Base-by-base conservation (phyloP, 1,140 invertebrate species). In the Hypothenemus hampei region DNA sequence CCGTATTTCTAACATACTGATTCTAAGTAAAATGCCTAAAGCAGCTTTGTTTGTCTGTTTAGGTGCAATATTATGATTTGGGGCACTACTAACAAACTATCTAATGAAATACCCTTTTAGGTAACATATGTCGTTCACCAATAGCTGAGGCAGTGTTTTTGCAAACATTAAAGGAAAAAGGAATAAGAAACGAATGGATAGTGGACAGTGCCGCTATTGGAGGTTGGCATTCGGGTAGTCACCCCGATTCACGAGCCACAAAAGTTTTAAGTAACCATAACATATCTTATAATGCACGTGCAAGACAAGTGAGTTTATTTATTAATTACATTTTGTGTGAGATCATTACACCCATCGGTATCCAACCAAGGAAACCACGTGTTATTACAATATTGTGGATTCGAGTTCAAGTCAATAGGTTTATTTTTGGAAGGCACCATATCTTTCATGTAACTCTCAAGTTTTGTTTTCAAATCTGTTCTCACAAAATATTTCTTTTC, bases 41-140 rank as follows among this genome's bases (percentile, higher is more conserved):
- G 75, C 67, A 63, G 75, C 75, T 16, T 62, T 79, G 22, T 78
- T 78, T 75, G 71, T 78, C 41, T 79, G 77, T 58, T 69, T 78
- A 64, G 40, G 40, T 43, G 11, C n/a, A n/a, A n/a, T n/a, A n/a
- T 8, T 3, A 15, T 37, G 36, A 10, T 31, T 31, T 31, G 10
- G 10, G 13, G 8, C 13, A 2, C 26, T 31, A 11, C 13, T 31
- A 8, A 31, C 1, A 19, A 10, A 15, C 10, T 4, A 3, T 3
- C 13, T 18, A 3, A 39, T 16, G 19, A 39, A 0, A 15, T 5
- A 4, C 36, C 13, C 5, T 10, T 1, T 37, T 56, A 79, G 92
- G 91, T 11, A 96, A 96, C 66, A 96, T 94, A 61, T 97, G 93
- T 70, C 80, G 93, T n/a, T 96, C 92, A 10, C 92, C 93, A 4